Evolutionary conservation across 2,888 invertebrate genomes (phyloP).

Genomic region (Sussaba pulchella): DNA sequence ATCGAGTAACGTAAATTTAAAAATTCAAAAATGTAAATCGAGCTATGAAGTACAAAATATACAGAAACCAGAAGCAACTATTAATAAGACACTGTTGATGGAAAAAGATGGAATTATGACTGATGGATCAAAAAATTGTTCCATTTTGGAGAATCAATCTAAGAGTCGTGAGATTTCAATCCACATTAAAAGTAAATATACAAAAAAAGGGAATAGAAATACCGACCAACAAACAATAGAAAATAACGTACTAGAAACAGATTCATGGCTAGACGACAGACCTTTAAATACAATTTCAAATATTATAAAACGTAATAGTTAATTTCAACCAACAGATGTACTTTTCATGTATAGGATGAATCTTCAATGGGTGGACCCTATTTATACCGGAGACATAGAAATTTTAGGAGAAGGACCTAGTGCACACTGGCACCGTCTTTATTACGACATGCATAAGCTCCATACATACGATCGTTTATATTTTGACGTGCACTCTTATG

Average conservation of each 20-base stretch:
- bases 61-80: neutral
- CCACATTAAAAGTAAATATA: neutral
- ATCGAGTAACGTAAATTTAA: neutral
- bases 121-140: too few species aligned
- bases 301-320: conserved; percentile 21
- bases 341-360: too few species aligned
- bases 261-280: conserved; percentile 33
- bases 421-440: conserved; percentile 24
- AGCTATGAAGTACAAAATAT: neutral
- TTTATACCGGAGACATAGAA: conserved; percentile 11
- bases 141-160: too few species aligned
- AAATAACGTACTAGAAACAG: neutral
- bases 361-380: too few species aligned
- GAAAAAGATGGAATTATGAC: neutral
- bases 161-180: too few species aligned
- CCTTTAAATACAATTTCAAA: conserved; percentile 16
- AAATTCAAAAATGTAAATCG: too few species aligned
- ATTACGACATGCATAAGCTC: neutral
- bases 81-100: neutral
- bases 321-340: conserved; percentile 20
- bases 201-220: neutral
- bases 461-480: neutral
- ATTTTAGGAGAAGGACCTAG: conserved; percentile 21
- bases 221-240: neutral
- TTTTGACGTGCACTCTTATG: too few species aligned